These are phyloP conservation scores for Ylistrum balloti DNA, from an alignment of 1,140 invertebrate species.

Conservation along the genomic window DNA sequence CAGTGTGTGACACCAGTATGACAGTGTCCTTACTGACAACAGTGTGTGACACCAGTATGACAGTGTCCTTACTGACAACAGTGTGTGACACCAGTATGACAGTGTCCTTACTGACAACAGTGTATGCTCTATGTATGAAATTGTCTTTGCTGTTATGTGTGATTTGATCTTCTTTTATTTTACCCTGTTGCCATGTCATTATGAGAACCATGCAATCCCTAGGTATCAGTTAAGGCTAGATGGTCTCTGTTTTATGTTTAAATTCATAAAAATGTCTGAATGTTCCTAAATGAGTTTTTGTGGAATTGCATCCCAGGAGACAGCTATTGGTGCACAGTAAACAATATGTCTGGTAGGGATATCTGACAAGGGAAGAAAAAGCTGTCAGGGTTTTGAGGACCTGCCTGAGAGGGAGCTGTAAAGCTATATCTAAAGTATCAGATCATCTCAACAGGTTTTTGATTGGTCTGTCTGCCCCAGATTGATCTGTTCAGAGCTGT, in stretches of 20 bases:
- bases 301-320: background rate
- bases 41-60: too few species aligned
- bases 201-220: background rate
- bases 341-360: conserved; percentile 7
- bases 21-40: too few species aligned
- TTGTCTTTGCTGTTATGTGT: too few species aligned
- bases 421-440: background rate
- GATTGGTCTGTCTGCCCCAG: background rate
- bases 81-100: too few species aligned
- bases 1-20: too few species aligned
- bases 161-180: too few species aligned
- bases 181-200: background rate
- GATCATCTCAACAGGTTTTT: conserved; percentile 31
- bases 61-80: too few species aligned
- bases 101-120: too few species aligned
- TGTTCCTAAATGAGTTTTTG: background rate
- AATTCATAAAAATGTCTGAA: conserved; percentile 36
- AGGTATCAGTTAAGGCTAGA: background rate
- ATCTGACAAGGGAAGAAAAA: background rate
- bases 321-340: background rate
- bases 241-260: conserved; percentile 18
- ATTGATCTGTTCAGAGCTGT: background rate
- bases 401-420: background rate
- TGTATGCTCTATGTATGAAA: too few species aligned
- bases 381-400: background rate